These are phyloP conservation scores for Gymnobelideus leadbeateri DNA, from an alignment of 2,113 vertebrate genomes.

Conservation along the genomic window DNA sequence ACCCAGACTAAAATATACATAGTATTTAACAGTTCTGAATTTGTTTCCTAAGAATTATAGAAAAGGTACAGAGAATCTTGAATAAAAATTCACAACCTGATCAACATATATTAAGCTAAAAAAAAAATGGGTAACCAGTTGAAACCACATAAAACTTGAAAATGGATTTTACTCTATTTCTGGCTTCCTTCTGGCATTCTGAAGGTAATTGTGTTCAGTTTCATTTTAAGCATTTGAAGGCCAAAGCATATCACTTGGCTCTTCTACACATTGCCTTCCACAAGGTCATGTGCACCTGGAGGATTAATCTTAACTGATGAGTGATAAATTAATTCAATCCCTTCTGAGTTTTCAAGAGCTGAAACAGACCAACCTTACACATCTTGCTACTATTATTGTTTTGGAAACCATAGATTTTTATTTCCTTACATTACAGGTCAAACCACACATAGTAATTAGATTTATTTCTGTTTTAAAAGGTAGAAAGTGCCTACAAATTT, in stretches of 20 bases:
- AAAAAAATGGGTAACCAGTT: neutral
- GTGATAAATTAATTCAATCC: conserved; percentile 21
- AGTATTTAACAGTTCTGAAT: neutral
- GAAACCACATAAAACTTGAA: neutral
- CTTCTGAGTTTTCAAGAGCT: neutral
- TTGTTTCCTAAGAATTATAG: no score
- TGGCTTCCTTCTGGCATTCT: neutral
- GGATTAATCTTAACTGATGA: neutral
- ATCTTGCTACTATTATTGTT: neutral
- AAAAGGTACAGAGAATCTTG: neutral
- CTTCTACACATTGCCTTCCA: neutral
- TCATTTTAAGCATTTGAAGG: neutral
- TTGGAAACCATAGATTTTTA: conserved; percentile 14
- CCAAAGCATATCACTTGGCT: neutral
- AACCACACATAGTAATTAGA: neutral
- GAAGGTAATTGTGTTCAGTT: neutral
- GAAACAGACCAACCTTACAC: neutral
- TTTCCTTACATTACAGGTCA: conserved; percentile 1
- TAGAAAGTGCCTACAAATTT: neutral
- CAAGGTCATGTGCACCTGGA: neutral
- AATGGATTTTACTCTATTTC: neutral
- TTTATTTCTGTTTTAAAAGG: conserved; percentile 20
- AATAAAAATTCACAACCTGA: neutral
- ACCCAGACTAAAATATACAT: neutral
- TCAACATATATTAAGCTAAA: no score